A percentile compares a stretch with the other conserved stretches of the same genome.
Evolutionary conservation across 2,797 vertebrate species (phyloP).

Genomic region (Xerus rutilus): DNA sequence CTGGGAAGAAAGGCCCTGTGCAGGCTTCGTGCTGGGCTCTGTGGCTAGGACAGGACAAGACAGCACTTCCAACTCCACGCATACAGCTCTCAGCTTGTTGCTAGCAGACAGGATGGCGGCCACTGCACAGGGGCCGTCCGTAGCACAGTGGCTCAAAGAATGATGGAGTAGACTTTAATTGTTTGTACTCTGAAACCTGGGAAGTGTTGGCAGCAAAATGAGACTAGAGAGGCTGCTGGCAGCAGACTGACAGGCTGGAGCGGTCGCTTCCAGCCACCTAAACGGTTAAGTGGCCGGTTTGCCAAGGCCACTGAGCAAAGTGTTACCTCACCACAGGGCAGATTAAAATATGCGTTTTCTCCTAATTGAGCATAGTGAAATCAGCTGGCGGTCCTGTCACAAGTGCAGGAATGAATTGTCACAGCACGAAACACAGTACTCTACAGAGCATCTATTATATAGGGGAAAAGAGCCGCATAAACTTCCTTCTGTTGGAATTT

Average conservation of each 20-base stretch:
- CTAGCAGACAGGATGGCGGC: neutral
- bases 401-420: constrained; percentile 89
- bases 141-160: constrained; percentile 69
- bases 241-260: constrained; percentile 79
- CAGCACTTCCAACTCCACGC: accelerated
- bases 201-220: constrained; percentile 83
- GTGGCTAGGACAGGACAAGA: neutral
- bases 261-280: constrained; percentile 83
- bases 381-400: constrained; percentile 90
- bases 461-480: neutral
- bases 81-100: accelerated
- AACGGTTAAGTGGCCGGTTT: constrained; percentile 88
- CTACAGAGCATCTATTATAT: constrained; percentile 85
- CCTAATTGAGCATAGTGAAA: constrained; percentile 90
- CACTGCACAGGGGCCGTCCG: neutral
- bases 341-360: constrained; percentile 91
- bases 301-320: constrained; percentile 89
- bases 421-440: constrained; percentile 86
- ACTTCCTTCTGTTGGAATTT: constrained; percentile 31
- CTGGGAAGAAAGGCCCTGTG: accelerated
- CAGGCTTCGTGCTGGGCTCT: neutral
- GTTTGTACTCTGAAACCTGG: constrained; percentile 83
- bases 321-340: constrained; percentile 88
- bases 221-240: constrained; percentile 83
- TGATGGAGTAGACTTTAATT: constrained; percentile 88